Base-by-base conservation (phyloP, 2,113 vertebrate species). In the Platanista minor region DNA sequence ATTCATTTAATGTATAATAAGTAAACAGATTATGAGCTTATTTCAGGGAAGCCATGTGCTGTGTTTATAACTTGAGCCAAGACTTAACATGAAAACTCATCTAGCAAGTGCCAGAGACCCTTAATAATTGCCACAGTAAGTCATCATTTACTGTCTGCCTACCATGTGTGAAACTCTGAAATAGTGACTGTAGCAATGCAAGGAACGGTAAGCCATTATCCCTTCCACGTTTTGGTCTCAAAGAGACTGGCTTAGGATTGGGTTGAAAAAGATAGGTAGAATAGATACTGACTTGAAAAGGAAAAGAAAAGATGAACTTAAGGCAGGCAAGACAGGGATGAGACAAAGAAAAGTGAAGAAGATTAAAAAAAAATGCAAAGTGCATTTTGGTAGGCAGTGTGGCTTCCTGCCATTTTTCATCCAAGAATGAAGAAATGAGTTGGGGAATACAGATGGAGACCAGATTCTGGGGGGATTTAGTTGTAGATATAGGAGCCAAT, bases 1-100 rank as follows among this genome's bases (percentile, higher is more conserved):
- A 71, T 93, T 90, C 6, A 95, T 83, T 95, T 94, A 71, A 5
- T 81, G 49, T 11, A 46, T 83, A 96, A 75, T 87, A 91, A 94
- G 84, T 64, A 89, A 90, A 71, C 41, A 92, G 29, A 94, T 81
- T 41, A 82, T 92, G 31, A 88, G 52, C 39, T 95, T 75, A 71
- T 95, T 94, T 93, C 75, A 8, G 36, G 27, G 43, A 87, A 97
- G 25, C 39, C 67, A 66, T 71, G 17, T 93, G 23, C 33, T 87
- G 15, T 20, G 15, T 87, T 96, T 94, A 67, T 90, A 71, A 84
- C 85, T 87, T 91, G 39, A 97, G 46, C n/a, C 43, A 54, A 88
- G 17, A 4, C 5, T 87, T 85, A 90, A 92, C 31, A 46, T 20
- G 64, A 92, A 62, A 96, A 86, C 39, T 95, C 64, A 93, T 85